Conservation (phyloP, 2,888 invertebrate species). For the Brenthis ino region DNA sequence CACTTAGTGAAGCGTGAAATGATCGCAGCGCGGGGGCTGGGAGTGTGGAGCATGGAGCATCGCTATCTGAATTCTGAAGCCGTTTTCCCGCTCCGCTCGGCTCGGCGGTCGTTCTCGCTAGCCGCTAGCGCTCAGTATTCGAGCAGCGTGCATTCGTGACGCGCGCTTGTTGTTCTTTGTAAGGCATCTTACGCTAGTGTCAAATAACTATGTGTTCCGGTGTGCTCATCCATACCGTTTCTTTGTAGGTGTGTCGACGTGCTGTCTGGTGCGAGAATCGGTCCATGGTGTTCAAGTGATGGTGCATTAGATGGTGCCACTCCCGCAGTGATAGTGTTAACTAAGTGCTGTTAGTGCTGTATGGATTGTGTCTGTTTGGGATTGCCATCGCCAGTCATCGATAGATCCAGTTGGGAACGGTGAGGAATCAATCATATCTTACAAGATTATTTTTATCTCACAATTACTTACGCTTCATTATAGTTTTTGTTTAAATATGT, state of each 20-base stretch:
- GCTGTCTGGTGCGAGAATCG: conserved; percentile 54
- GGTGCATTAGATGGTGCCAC: conserved; percentile 73
- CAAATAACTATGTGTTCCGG: conserved; percentile 56
- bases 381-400: conserved; percentile 78
- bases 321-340: conserved; percentile 75
- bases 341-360: conserved; percentile 76
- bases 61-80: conserved; percentile 62
- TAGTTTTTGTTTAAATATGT: conserved; percentile 18
- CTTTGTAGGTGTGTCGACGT: conserved; percentile 67
- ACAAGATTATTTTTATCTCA: conserved; percentile 4
- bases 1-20: conserved; percentile 73
- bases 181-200: conserved; percentile 37
- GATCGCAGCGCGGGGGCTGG: conserved; percentile 54
- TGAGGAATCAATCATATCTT: conserved; percentile 50
- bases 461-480: neutral
- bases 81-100: conserved; percentile 44
- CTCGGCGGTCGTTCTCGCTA: conserved; percentile 39
- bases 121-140: conserved; percentile 59
- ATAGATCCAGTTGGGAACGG: conserved; percentile 78
- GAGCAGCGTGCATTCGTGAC: conserved; percentile 57
- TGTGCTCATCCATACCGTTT: conserved; percentile 65
- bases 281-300: conserved; percentile 77
- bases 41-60: conserved; percentile 44
- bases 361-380: conserved; percentile 79
- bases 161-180: conserved; percentile 49